Evolutionary conservation across 1,140 invertebrate genomes (phyloP).

Genomic region (Meteorus sp.): DNA sequence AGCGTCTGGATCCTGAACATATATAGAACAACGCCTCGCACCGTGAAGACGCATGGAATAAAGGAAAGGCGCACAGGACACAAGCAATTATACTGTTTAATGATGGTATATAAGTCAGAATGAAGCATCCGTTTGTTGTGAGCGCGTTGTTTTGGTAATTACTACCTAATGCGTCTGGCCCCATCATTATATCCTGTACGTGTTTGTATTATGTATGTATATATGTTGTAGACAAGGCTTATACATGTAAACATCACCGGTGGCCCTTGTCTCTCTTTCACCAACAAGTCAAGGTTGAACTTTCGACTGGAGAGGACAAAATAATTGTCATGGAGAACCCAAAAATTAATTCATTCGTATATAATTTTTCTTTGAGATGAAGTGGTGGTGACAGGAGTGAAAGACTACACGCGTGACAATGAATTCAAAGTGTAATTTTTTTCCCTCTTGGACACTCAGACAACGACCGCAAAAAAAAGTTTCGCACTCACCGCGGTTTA

Average conservation of each 20-base stretch:
- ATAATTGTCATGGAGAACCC: too few species aligned
- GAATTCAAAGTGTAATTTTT: conserved; percentile 24
- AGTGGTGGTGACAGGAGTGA: neutral
- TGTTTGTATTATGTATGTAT: neutral
- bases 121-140: conserved; percentile 44
- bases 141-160: conserved; percentile 47
- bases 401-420: conserved; percentile 1
- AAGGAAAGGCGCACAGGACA: conserved; percentile 44
- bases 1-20: neutral
- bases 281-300: neutral
- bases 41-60: conserved; percentile 23
- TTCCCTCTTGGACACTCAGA: too few species aligned
- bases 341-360: neutral
- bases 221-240: neutral
- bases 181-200: conserved; percentile 27
- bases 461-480: too few species aligned
- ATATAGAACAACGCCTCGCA: neutral
- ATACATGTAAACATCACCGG: neutral
- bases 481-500: neutral
- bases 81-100: conserved; percentile 52
- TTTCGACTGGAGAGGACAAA: too few species aligned
- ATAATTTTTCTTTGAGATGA: too few species aligned
- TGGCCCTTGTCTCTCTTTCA: neutral
- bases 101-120: conserved; percentile 40
- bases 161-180: conserved; percentile 36